Evolutionary conservation across 2,888 invertebrate species (phyloP), one percentile per base, ranked within the genome.

Genomic region (Anticlea derivata): DNA sequence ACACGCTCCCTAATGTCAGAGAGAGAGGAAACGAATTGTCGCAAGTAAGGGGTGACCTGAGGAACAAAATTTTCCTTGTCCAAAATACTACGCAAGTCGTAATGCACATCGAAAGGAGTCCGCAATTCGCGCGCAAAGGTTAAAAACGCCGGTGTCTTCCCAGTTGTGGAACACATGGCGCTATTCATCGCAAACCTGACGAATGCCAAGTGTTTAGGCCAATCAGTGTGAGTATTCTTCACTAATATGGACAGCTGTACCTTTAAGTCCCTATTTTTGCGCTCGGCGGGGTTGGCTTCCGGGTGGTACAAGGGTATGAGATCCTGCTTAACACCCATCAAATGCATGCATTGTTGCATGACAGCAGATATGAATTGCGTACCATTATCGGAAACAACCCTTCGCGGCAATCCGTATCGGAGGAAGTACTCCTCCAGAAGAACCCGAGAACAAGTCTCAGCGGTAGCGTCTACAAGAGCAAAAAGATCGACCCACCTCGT

Each of bases 271-370:
- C 81, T 51, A 38, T 72, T 73, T 26, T 66, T 63, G 0, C 75
- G 37, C 38, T 76, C 76, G 0, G 68, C 73, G 0, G 72, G 76
- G 34, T 77, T 77, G 0, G 70, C 66, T 17, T 71, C 65, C 0
- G 76, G 77, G 30, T 80, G 75, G 51, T 78, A 76, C 0, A 71
- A 38, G 0, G 75, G 72, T 1, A 61, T 63, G 0, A 73, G 33
- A 7, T 22, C 30, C 7, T 67, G 66, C 6, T 58, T 37, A 0
- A 64, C 31, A 0, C 59, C 61, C 5, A 66, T 10, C 0, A 58
- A 5, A n/a, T 29, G 57, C 47, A 57, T 56, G 2, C 26, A 29
- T n/a, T 66, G 35, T 7, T 63, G 17, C 17, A 17, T 17, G 17
- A 17, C 17, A 17, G 17, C 17, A 4, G 17, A 17, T 4, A 17